Evolutionary conservation across 2,797 vertebrate species (phyloP).

Genomic region (Arrhamphus sclerolepis): DNA sequence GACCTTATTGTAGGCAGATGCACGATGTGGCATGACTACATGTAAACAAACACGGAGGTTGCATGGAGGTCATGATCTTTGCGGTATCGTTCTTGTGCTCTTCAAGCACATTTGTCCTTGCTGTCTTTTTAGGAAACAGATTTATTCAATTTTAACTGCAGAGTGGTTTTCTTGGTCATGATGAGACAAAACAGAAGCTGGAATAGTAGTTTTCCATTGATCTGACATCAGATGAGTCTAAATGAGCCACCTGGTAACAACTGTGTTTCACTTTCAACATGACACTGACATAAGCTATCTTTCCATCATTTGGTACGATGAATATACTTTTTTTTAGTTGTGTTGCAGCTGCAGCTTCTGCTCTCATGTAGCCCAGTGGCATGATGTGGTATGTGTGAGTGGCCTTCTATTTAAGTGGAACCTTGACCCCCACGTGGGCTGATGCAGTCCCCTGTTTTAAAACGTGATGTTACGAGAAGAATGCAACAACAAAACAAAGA

Average conservation of each 20-base stretch:
- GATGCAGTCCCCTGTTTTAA: background rate
- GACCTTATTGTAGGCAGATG: slow-evolving; percentile 35
- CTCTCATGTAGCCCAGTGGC: background rate
- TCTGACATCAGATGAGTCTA: too few relatives aligned
- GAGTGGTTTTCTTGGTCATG: too few relatives aligned
- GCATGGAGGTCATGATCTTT: slow-evolving; percentile 10
- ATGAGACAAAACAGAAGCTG: too few relatives aligned
- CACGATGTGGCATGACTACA: slow-evolving; percentile 9
- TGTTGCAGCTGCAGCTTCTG: background rate
- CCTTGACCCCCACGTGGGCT: background rate
- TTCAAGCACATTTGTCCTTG: background rate
- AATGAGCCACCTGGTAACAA: too few relatives aligned
- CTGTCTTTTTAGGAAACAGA: too few relatives aligned
- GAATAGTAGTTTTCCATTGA: too few relatives aligned
- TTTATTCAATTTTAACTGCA: too few relatives aligned
- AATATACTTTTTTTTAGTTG: background rate
- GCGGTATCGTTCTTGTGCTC: background rate
- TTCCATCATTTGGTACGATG: background rate
- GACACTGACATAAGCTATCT: background rate
- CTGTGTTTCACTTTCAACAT: too few relatives aligned
- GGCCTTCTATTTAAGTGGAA: background rate
- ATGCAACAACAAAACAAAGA: background rate
- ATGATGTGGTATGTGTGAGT: background rate
- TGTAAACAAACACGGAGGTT: slow-evolving; percentile 20
- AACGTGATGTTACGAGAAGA: background rate